Conservation (phyloP, 2,113 vertebrate genomes). For the Pelodiscus sinensis region DNA sequence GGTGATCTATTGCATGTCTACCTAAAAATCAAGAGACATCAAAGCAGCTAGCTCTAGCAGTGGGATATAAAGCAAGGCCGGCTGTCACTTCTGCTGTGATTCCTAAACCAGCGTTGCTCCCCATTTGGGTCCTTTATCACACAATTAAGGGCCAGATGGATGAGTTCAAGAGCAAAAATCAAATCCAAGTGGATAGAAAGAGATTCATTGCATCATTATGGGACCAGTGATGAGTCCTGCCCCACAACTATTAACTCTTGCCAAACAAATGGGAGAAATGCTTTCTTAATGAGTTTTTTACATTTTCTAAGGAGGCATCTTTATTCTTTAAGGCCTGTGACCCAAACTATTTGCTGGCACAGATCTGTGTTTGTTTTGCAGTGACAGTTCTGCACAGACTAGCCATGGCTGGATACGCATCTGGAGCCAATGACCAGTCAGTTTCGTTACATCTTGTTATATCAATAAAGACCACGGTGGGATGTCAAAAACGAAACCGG, state of each 20-base stretch:
- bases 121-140: background rate
- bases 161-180: conserved; percentile 40
- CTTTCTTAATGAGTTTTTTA: background rate
- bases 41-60: background rate
- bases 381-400: background rate
- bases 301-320: background rate
- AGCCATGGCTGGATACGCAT: background rate
- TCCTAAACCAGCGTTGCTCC: background rate
- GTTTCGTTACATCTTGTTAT: accelerated
- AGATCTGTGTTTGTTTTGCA: background rate
- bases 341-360: background rate
- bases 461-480: background rate
- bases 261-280: background rate
- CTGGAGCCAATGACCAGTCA: background rate
- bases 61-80: background rate
- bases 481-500: background rate
- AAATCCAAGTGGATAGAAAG: background rate
- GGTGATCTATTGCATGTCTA: background rate
- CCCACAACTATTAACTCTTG: background rate
- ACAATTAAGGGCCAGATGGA: background rate
- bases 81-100: background rate
- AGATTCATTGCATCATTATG: accelerated
- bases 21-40: background rate
- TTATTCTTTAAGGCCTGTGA: background rate
- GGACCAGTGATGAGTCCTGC: background rate